phyloP scores from a whole-genome alignment of 2,797 vertebrate species.

The Pachyuromys duprasi region DNA sequence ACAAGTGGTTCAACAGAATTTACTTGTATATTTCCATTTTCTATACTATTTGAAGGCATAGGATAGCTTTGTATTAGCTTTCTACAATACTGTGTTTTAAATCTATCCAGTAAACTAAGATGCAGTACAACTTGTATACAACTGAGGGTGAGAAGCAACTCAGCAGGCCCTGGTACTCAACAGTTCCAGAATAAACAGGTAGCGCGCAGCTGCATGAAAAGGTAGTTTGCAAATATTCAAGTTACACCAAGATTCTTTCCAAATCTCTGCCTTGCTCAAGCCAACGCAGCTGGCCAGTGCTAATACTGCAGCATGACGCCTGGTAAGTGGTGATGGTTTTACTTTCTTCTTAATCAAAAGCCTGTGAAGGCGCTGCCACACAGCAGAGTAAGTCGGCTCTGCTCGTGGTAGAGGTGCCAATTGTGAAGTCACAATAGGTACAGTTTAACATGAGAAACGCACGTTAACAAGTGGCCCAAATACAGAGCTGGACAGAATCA shows the following conservation, averaged over 20 bases:
- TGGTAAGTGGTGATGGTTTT: conserved; percentile 53
- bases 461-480: conserved; percentile 63
- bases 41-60: conserved; percentile 79
- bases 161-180: conserved; percentile 70
- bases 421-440: conserved; percentile 44
- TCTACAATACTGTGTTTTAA: conserved; percentile 80
- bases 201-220: conserved; percentile 67
- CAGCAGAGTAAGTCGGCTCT: conserved; percentile 59
- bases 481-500: conserved; percentile 69
- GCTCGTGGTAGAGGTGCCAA: conserved; percentile 27
- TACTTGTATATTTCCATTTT: conserved; percentile 81
- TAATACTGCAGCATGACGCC: conserved; percentile 51
- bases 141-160: conserved; percentile 76
- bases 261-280: conserved; percentile 70
- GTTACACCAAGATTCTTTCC: conserved; percentile 67
- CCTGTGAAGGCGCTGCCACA: conserved; percentile 60
- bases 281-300: conserved; percentile 57
- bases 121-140: conserved; percentile 78
- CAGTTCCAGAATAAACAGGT: conserved; percentile 74
- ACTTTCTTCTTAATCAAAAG: conserved; percentile 64
- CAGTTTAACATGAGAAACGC: conserved; percentile 63
- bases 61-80: conserved; percentile 77
- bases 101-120: conserved; percentile 76
- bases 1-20: conserved; percentile 80
- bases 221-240: conserved; percentile 73